These are phyloP conservation scores for Aphelocoma californica DNA, from an alignment of 2,797 vertebrate genomes.

Conservation along the genomic window DNA sequence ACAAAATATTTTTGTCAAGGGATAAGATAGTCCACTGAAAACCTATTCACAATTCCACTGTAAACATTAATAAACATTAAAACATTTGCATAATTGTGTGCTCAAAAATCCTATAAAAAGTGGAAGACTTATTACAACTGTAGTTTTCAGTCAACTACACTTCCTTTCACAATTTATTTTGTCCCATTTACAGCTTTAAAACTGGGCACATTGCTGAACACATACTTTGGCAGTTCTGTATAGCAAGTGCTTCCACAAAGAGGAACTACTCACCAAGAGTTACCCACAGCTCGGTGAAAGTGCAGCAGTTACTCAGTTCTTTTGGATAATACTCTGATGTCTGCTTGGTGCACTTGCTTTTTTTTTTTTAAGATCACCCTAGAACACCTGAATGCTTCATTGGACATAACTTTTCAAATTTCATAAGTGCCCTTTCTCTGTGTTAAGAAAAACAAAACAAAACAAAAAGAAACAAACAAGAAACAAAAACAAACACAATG, in stretches of 20 bases:
- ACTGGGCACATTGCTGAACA: constrained; percentile 89
- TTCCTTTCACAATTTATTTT: constrained; percentile 91
- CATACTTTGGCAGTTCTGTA: constrained; percentile 91
- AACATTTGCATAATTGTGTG: constrained; percentile 92
- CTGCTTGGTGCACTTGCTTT: constrained; percentile 70
- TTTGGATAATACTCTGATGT: constrained; percentile 58
- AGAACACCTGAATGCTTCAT: constrained; percentile 76
- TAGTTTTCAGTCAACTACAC: constrained; percentile 92
- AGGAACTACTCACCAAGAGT: constrained; percentile 72
- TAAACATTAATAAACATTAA: constrained; percentile 91
- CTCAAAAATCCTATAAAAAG: constrained; percentile 89
- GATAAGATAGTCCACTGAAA: constrained; percentile 92
- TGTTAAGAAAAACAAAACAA: constrained; percentile 36
- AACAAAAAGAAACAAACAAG: not conserved
- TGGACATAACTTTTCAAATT: constrained; percentile 73
- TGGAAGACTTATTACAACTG: constrained; percentile 88
- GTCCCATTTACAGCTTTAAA: constrained; percentile 88
- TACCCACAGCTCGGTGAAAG: constrained; percentile 70
- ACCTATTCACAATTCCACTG: constrained; percentile 90
- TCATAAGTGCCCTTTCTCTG: constrained; percentile 79
- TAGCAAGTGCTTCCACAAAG: constrained; percentile 83
- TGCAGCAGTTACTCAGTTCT: constrained; percentile 70
- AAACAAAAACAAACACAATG: constrained; percentile 60
- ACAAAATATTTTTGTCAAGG: constrained; percentile 92
- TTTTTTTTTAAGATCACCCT: constrained; percentile 57